These are phyloP conservation scores for Epistrophella euchroma DNA, from an alignment of 2,888 invertebrate genomes.

Conservation along the genomic window DNA sequence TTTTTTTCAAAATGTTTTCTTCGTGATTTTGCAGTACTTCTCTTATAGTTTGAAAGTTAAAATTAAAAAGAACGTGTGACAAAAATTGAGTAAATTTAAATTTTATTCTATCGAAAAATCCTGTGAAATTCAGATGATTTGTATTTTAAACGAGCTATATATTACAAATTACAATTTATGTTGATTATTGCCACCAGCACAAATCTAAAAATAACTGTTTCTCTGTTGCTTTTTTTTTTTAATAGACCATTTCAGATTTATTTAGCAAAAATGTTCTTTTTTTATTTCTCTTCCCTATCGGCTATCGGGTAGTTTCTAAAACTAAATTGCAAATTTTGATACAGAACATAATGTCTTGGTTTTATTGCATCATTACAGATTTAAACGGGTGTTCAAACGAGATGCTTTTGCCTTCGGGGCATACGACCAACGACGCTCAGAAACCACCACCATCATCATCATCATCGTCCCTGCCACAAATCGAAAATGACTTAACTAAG, in stretches of 20 bases:
- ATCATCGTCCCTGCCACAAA: constrained; percentile 54
- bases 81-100: too few relatives aligned
- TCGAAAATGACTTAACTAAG: constrained; percentile 50
- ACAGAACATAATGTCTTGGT: constrained; percentile 4
- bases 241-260: neutral
- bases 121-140: too few relatives aligned
- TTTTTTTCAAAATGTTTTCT: too few relatives aligned
- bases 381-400: constrained; percentile 81
- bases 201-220: too few relatives aligned
- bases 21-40: too few relatives aligned
- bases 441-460: constrained; percentile 77
- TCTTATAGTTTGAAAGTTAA: too few relatives aligned
- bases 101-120: too few relatives aligned
- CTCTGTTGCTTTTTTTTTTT: too few relatives aligned
- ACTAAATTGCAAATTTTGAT: constrained; percentile 11
- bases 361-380: constrained; percentile 51
- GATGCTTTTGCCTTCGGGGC: constrained; percentile 84
- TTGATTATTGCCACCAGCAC: too few relatives aligned
- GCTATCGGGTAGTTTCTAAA: neutral
- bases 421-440: constrained; percentile 82
- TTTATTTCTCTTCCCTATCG: neutral
- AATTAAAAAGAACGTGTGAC: too few relatives aligned
- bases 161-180: too few relatives aligned
- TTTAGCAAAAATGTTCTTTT: neutral
- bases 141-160: too few relatives aligned